Percentiles rank a stretch among this genome's conserved stretches.
These are phyloP conservation scores for Stenolophus ochropezus DNA, from an alignment of 2,888 invertebrate species.

Conservation along the genomic window DNA sequence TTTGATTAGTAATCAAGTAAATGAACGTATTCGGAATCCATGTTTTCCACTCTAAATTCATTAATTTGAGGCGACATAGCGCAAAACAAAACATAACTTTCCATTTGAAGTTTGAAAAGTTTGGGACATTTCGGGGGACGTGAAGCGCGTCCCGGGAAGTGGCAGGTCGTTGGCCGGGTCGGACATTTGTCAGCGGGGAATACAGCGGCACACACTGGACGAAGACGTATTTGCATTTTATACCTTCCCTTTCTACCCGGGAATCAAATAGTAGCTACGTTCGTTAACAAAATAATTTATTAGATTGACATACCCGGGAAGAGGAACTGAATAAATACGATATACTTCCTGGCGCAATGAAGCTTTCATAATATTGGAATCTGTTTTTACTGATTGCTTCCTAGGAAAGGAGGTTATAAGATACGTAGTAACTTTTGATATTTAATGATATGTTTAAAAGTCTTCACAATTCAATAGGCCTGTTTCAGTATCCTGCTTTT, in stretches of 20 bases:
- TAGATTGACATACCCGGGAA: no score
- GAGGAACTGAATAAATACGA: no score
- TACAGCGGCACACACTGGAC: neutral
- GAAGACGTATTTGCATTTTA: neutral
- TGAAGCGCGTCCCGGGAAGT: neutral
- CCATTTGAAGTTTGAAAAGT: constrained; percentile 3
- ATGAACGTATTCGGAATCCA: neutral
- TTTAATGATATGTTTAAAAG: no score
- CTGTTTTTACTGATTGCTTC: no score
- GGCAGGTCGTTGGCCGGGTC: neutral
- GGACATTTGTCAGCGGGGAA: neutral
- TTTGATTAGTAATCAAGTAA: neutral
- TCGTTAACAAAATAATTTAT: neutral
- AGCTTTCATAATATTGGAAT: no score
- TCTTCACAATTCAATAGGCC: no score
- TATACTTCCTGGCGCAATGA: no score
- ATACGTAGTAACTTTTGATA: no score
- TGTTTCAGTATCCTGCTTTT: no score
- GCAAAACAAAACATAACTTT: constrained; percentile 33
- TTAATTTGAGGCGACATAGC: constrained; percentile 3
- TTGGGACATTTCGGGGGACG: neutral
- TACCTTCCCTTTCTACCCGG: neutral
- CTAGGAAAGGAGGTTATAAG: no score
- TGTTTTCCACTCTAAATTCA: constrained; percentile 13
- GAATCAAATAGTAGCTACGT: neutral